phyloP scores from a whole-genome alignment of 2,888 invertebrate species.

The Auanema freiburgensis region DNA sequence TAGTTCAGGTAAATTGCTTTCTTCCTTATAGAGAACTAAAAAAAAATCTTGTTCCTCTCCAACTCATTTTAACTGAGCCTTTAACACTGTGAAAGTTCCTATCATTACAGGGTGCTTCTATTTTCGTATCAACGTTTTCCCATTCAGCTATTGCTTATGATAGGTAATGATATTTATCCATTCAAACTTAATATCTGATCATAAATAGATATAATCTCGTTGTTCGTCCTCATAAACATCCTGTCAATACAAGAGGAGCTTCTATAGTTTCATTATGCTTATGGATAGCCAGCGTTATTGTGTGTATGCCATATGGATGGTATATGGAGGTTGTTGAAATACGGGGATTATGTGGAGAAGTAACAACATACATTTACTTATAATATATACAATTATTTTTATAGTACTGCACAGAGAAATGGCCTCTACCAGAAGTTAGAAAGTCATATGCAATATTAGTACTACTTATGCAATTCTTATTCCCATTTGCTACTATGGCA shows the following conservation, averaged over 20 bases:
- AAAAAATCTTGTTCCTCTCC: too few species aligned
- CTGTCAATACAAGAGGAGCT: slow-evolving; percentile 44
- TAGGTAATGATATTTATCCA: slow-evolving; percentile 71
- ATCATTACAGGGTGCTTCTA: slow-evolving; percentile 74
- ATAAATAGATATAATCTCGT: slow-evolving; percentile 67
- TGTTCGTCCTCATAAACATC: slow-evolving; percentile 53
- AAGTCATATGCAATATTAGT: slow-evolving; percentile 82
- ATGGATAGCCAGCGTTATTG: slow-evolving; percentile 73
- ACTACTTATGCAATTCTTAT: slow-evolving; percentile 84
- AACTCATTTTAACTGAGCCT: too few species aligned
- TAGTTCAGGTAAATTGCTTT: slow-evolving; percentile 75
- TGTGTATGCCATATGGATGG: slow-evolving; percentile 86
- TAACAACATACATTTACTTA: slow-evolving; percentile 7
- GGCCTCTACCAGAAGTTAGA: slow-evolving; percentile 83
- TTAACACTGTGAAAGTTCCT: too few species aligned
- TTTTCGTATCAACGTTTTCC: slow-evolving; percentile 94
- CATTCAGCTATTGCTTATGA: slow-evolving; percentile 95
- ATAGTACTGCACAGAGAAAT: slow-evolving; percentile 70
- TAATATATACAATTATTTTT: slow-evolving; percentile 13
- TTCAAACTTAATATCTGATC: background rate
- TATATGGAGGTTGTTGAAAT: slow-evolving; percentile 71
- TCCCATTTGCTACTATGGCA: slow-evolving; percentile 90
- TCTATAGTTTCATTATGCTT: slow-evolving; percentile 65
- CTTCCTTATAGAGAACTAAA: too few species aligned
- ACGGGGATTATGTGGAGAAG: slow-evolving; percentile 64